These are phyloP conservation scores for Pomacea canaliculata DNA, from an alignment of 2,888 invertebrate genomes.

Conservation along the genomic window DNA sequence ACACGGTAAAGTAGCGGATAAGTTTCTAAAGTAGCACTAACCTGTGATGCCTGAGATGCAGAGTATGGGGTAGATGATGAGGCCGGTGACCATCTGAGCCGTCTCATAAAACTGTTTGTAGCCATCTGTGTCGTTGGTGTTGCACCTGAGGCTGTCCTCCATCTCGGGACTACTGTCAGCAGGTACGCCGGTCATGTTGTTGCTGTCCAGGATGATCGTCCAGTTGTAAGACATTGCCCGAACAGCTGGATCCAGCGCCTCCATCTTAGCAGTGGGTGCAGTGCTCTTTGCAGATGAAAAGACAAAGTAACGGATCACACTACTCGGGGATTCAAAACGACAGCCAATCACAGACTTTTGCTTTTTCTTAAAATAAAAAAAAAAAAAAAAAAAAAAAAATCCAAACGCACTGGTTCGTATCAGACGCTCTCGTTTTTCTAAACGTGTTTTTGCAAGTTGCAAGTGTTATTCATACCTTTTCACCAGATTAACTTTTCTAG, in stretches of 20 bases:
- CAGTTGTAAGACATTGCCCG: neutral
- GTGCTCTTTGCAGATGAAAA: no score
- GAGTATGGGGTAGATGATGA: constrained; percentile 59
- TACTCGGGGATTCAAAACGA: no score
- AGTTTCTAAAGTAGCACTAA: neutral
- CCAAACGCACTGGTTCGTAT: no score
- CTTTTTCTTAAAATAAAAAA: no score
- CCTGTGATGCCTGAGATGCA: constrained; percentile 54
- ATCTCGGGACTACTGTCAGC: neutral
- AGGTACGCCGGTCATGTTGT: neutral
- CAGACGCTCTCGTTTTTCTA: no score
- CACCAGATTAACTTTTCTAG: no score
- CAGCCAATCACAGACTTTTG: no score
- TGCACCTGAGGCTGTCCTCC: constrained; percentile 19
- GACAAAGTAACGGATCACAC: no score
- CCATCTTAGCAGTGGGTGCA: neutral
- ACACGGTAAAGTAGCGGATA: no score
- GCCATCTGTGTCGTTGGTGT: constrained; percentile 32
- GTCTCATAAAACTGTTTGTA: constrained; percentile 54
- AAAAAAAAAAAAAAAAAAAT: no score
- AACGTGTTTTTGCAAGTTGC: no score
- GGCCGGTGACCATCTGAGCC: constrained; percentile 58
- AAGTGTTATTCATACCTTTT: no score
- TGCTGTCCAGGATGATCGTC: neutral
- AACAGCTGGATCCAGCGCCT: neutral